A percentile compares a stretch with the other conserved stretches of the same genome.
phyloP scores from a whole-genome alignment of 2,888 invertebrate genomes.

The Chrysotoxum bicinctum region DNA sequence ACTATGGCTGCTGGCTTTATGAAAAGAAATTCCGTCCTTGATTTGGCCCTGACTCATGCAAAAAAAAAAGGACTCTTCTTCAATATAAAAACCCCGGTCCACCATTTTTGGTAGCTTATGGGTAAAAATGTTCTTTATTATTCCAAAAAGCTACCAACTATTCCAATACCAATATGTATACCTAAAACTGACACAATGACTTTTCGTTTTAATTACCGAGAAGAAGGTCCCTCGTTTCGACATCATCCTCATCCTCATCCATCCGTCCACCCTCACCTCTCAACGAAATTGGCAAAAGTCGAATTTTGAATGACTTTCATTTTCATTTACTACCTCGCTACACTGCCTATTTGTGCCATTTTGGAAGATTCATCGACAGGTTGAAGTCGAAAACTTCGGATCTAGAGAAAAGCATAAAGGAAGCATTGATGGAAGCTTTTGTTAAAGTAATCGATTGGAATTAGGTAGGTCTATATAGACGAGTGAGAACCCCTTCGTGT shows the following conservation, averaged over 20 bases:
- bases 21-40: constrained; percentile 24
- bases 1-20: not conserved
- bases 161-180: constrained; percentile 7
- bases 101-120: not conserved
- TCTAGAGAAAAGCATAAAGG: not conserved
- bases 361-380: constrained; percentile 32
- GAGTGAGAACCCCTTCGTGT: not conserved
- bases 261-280: not conserved
- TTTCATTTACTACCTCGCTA: constrained; percentile 42
- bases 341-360: constrained; percentile 37
- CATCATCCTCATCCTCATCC: not conserved
- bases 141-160: constrained; percentile 26
- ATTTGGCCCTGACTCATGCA: constrained; percentile 32
- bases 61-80: constrained; percentile 23
- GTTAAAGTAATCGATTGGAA: constrained; percentile 16
- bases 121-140: constrained; percentile 30
- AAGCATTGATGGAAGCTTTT: not conserved
- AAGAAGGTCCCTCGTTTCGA: constrained; percentile 12
- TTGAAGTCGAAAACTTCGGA: constrained; percentile 7
- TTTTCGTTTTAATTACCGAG: constrained; percentile 65
- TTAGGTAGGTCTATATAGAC: not conserved
- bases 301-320: constrained; percentile 67
- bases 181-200: constrained; percentile 62
- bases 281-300: constrained; percentile 57
- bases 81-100: not conserved